Conservation (phyloP, 2,113 vertebrate genomes). For the Phasianus colchicus region DNA sequence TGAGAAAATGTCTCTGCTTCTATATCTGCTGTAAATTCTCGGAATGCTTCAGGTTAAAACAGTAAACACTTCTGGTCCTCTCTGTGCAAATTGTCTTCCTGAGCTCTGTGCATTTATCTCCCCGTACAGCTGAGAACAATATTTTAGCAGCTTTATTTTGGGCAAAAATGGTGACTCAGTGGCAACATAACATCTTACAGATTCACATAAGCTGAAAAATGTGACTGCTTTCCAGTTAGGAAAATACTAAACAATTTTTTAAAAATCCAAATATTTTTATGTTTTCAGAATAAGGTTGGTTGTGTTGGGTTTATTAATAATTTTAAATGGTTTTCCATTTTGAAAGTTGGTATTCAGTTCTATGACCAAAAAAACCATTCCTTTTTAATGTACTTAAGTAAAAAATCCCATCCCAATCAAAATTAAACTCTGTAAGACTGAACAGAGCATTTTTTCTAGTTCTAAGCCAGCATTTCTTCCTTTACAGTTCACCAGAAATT, state of each 20-base stretch:
- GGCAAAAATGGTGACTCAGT: background rate
- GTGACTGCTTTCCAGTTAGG: background rate
- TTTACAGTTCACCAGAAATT: conserved; percentile 37
- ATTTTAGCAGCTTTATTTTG: background rate
- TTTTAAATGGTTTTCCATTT: background rate
- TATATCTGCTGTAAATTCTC: background rate
- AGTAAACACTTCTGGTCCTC: background rate
- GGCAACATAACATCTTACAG: background rate
- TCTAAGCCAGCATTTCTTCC: conserved; percentile 16
- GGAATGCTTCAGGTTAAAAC: background rate
- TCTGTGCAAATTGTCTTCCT: background rate
- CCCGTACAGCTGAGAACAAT: background rate
- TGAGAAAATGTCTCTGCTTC: background rate
- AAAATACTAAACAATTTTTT: background rate
- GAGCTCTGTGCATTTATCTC: background rate
- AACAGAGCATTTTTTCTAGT: background rate
- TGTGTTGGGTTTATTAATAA: background rate
- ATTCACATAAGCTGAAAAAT: background rate
- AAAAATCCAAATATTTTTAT: background rate
- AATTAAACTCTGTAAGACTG: background rate
- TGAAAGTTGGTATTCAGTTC: background rate
- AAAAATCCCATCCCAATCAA: conserved; percentile 9
- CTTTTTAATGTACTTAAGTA: background rate
- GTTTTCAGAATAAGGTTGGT: background rate
- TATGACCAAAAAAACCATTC: background rate